Conservation (phyloP, 2,888 invertebrate genomes). For the Caenorhabditis wallacei region DNA sequence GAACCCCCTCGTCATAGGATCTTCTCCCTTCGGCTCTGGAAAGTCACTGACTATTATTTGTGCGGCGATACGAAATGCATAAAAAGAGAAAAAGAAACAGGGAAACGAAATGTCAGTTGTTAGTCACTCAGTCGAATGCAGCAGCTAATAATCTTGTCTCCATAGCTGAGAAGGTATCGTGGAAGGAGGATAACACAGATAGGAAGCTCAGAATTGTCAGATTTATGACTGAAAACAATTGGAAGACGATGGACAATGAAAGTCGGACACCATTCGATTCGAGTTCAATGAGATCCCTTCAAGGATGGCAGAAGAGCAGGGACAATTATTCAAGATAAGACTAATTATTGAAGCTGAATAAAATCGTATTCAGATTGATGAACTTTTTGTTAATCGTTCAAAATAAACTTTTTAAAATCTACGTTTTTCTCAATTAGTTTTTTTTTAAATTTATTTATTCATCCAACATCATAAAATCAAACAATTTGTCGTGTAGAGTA, state of each 20-base stretch:
- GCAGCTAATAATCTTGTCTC: conserved; percentile 16
- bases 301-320: too few species aligned
- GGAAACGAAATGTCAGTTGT: neutral
- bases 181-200: neutral
- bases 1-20: conserved; percentile 7
- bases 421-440: too few species aligned
- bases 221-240: neutral
- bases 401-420: too few species aligned
- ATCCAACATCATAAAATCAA: too few species aligned
- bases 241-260: neutral
- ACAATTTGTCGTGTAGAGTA: too few species aligned
- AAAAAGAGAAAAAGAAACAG: too few species aligned
- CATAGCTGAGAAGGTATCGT: neutral
- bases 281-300: neutral
- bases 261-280: conserved; percentile 3
- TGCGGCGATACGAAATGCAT: neutral
- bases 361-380: too few species aligned
- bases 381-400: too few species aligned
- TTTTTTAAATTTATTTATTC: too few species aligned
- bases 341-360: too few species aligned
- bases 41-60: conserved; percentile 22
- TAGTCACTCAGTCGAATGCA: conserved; percentile 20
- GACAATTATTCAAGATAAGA: too few species aligned
- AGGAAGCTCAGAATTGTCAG: conserved; percentile 4
- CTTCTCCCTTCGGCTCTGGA: conserved; percentile 25